These are phyloP conservation scores for Phalangium opilio DNA, from an alignment of 2,888 invertebrate genomes.

Conservation along the genomic window DNA sequence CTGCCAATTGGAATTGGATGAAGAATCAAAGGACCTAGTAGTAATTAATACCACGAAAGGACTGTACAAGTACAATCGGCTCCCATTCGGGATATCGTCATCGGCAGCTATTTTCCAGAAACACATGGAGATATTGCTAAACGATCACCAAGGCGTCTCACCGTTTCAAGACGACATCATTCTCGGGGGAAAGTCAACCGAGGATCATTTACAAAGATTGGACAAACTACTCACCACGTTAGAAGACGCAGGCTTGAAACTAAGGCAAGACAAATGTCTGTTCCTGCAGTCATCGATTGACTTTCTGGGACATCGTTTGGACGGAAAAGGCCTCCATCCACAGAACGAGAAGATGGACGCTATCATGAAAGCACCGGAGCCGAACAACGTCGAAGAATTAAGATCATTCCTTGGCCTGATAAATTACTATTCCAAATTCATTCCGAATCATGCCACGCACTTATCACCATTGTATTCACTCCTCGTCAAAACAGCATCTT, in stretches of 20 bases:
- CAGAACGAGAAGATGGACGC: slow-evolving; percentile 11
- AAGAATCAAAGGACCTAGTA: slow-evolving; percentile 21
- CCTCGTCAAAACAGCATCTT: slow-evolving; percentile 2
- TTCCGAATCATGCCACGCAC: slow-evolving; percentile 8
- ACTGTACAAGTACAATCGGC: slow-evolving; percentile 22
- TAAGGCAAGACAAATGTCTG: slow-evolving; percentile 1
- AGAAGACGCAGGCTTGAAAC: neutral
- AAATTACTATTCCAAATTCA: slow-evolving; percentile 7
- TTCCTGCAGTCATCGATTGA: too few species aligned
- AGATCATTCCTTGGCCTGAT: slow-evolving; percentile 9
- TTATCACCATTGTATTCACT: slow-evolving; percentile 9
- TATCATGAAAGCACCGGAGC: slow-evolving; percentile 7
- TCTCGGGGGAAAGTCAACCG: too few species aligned
- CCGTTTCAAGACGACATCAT: too few species aligned
- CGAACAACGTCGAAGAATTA: neutral
- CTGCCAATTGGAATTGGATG: slow-evolving; percentile 26
- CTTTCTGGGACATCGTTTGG: too few species aligned
- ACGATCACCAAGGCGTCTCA: too few species aligned
- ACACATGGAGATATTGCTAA: too few species aligned
- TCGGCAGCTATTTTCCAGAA: too few species aligned
- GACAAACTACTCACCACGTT: slow-evolving; percentile 3
- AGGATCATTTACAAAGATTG: slow-evolving; percentile 5
- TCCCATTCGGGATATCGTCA: too few species aligned
- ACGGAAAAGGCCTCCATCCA: slow-evolving; percentile 6
- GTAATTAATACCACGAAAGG: slow-evolving; percentile 24